phyloP scores from a whole-genome alignment of 1,140 invertebrate genomes.

The Drosophila miranda region DNA sequence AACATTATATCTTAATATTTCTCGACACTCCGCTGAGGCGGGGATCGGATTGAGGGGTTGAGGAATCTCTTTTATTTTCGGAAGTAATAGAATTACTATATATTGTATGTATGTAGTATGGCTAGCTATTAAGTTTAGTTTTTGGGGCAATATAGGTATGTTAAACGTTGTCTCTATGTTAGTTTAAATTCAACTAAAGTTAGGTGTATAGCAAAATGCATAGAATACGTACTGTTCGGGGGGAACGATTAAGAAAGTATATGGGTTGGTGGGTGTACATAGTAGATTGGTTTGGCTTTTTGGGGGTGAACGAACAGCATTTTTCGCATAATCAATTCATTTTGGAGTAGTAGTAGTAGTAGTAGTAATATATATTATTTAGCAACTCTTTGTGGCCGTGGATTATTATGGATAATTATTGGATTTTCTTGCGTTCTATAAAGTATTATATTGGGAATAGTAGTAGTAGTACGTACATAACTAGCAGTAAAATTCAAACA shows the following conservation, averaged over 20 bases:
- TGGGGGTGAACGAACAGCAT: constrained; percentile 35
- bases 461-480: constrained; percentile 32
- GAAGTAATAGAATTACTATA: too few relatives aligned
- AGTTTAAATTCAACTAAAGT: constrained; percentile 16
- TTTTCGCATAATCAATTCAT: constrained; percentile 34
- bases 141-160: background rate
- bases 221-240: constrained; percentile 43
- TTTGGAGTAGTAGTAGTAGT: constrained; percentile 20
- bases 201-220: constrained; percentile 51
- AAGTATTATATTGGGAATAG: constrained; percentile 14
- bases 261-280: constrained; percentile 3
- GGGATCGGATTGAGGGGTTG: too few relatives aligned
- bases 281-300: constrained; percentile 7
- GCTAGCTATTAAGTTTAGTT: constrained; percentile 33
- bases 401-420: constrained; percentile 15
- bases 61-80: too few relatives aligned
- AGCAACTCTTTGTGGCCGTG: too few relatives aligned
- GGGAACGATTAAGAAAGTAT: constrained; percentile 10
- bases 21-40: too few relatives aligned
- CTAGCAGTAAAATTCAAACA: constrained; percentile 41
- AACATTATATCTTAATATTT: too few relatives aligned
- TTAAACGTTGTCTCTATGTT: constrained; percentile 42
- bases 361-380: too few relatives aligned
- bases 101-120: too few relatives aligned
- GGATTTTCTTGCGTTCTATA: constrained; percentile 4